A percentile compares a stretch with the other conserved stretches of the same genome.
These are phyloP conservation scores for Drosophila helvetica DNA, from an alignment of 2,888 invertebrate species.

Conservation along the genomic window DNA sequence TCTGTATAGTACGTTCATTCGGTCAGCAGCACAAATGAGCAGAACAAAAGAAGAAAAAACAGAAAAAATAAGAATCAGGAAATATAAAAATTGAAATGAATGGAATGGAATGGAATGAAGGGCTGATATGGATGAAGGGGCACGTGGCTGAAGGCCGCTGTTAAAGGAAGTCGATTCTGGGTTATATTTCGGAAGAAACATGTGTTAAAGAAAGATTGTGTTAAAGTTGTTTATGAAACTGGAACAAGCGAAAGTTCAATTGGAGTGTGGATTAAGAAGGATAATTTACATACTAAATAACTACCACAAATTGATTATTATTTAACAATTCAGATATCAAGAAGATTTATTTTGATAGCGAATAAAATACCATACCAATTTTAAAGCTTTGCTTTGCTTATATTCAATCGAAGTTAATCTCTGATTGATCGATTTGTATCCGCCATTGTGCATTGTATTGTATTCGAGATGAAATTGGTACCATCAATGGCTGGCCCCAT, in stretches of 20 bases:
- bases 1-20: conserved; percentile 18
- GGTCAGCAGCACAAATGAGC: conserved; percentile 24
- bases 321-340: no score
- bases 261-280: no score
- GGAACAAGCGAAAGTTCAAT: no score
- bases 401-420: background rate
- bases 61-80: conserved; percentile 1
- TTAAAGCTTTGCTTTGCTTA: background rate
- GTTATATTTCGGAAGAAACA: background rate
- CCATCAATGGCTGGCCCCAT: background rate
- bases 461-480: no score
- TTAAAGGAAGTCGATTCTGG: background rate
- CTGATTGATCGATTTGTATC: background rate
- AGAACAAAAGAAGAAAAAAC: conserved; percentile 5
- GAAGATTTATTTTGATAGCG: background rate
- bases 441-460: background rate
- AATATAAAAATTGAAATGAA: conserved; percentile 28
- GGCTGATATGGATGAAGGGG: conserved; percentile 27
- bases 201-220: background rate
- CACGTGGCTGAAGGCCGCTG: conserved; percentile 28
- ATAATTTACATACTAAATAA: no score
- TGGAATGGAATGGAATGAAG: conserved; percentile 21
- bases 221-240: no score
- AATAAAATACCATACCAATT: no score
- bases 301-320: background rate